These are phyloP conservation scores for Stegostoma tigrinum DNA, from an alignment of 2,113 vertebrate species.

Conservation along the genomic window DNA sequence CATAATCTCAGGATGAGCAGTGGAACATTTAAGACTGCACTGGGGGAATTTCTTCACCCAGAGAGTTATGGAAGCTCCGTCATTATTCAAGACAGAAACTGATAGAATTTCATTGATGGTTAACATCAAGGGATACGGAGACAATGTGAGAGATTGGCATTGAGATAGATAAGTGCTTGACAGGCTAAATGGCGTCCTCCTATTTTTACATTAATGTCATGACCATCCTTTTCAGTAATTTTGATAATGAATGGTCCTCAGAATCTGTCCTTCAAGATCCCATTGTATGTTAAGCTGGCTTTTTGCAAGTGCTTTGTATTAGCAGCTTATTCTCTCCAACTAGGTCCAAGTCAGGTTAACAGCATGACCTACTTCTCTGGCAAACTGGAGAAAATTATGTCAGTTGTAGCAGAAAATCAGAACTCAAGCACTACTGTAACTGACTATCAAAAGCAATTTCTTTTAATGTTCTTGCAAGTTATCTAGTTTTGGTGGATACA, in stretches of 20 bases:
- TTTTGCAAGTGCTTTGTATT: background rate
- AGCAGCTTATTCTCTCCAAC: background rate
- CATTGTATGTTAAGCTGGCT: background rate
- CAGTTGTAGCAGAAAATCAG: background rate
- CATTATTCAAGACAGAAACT: too few species aligned
- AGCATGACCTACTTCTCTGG: background rate
- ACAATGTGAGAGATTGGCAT: too few species aligned
- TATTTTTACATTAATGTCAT: background rate
- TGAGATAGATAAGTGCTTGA: too few species aligned
- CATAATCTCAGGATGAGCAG: too few species aligned
- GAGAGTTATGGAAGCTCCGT: too few species aligned
- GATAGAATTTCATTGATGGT: too few species aligned
- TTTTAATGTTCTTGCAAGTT: slow-evolving; percentile 21
- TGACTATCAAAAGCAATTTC: background rate
- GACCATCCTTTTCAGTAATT: background rate
- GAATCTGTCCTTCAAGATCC: background rate
- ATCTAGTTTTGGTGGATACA: background rate
- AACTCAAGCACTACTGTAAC: background rate
- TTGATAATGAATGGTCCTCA: background rate
- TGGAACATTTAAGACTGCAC: too few species aligned
- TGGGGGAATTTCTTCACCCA: too few species aligned
- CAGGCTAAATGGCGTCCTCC: too few species aligned
- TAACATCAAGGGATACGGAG: too few species aligned
- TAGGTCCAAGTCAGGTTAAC: background rate
- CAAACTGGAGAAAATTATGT: background rate